phyloP scores from a whole-genome alignment of 2,797 vertebrate genomes.

The Ispidina picta region DNA sequence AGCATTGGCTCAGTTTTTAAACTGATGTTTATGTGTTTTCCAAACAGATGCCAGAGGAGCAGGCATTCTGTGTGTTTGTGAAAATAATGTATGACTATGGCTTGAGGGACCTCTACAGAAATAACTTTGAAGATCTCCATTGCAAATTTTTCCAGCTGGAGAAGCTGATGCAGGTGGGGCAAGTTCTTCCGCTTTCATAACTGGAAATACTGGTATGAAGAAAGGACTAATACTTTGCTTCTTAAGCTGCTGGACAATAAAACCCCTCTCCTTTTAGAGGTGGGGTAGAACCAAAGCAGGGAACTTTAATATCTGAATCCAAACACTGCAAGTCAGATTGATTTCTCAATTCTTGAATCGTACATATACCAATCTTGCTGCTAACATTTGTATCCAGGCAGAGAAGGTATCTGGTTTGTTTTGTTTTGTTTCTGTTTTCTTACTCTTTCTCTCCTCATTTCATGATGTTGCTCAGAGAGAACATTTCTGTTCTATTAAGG shows the following conservation, averaged over 20 bases:
- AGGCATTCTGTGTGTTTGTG: conserved; percentile 96
- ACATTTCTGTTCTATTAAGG: background rate
- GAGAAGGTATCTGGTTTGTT: background rate
- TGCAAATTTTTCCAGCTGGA: conserved; percentile 99
- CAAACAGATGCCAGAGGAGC: conserved; percentile 96
- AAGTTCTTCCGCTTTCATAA: background rate
- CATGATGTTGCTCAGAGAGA: background rate
- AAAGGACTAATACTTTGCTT: background rate
- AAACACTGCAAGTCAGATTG: background rate
- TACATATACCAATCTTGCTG: background rate
- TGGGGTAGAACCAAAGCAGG: background rate
- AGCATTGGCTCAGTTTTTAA: background rate
- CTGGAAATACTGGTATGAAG: background rate
- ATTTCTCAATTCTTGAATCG: background rate
- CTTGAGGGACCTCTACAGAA: conserved; percentile 92
- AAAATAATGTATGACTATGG: conserved; percentile 97
- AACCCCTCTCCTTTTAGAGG: background rate
- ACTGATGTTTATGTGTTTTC: background rate
- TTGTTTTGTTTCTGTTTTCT: background rate
- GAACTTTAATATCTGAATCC: background rate
- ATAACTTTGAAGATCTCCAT: conserved; percentile 98
- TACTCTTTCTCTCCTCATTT: background rate
- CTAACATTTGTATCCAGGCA: background rate
- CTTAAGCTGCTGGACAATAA: background rate
- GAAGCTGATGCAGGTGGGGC: conserved; percentile 90